Conservation (phyloP, 2,888 invertebrate species). For the Dilophus febrilis region DNA sequence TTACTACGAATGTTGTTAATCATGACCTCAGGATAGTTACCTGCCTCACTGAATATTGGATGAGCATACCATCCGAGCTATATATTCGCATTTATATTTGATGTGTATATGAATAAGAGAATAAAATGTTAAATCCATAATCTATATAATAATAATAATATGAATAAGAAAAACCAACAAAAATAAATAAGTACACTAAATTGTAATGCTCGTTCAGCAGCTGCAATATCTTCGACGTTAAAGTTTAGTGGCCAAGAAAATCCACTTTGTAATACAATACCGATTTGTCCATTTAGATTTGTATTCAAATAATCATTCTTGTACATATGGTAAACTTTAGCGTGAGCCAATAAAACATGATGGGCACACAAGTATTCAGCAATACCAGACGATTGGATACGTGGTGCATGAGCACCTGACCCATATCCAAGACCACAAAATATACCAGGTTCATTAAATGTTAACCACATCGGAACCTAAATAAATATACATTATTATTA, state of each 20-base stretch:
- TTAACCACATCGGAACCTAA: slow-evolving; percentile 33
- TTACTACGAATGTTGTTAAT: slow-evolving; percentile 26
- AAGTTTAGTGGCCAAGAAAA: slow-evolving; percentile 16
- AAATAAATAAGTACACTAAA: slow-evolving; percentile 15
- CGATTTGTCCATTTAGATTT: slow-evolving; percentile 10
- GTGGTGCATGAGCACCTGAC: slow-evolving; percentile 23
- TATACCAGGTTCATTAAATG: slow-evolving; percentile 38
- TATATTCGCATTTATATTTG: slow-evolving; percentile 22
- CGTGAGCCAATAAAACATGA: slow-evolving; percentile 38
- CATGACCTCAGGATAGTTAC: slow-evolving; percentile 36
- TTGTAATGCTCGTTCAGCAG: slow-evolving; percentile 17
- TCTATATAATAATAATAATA: slow-evolving; percentile 1
- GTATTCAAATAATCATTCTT: slow-evolving; percentile 18
- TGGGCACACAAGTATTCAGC: slow-evolving; percentile 39
- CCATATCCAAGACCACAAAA: slow-evolving; percentile 29
- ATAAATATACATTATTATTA: not conserved
- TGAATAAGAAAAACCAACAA: no score
- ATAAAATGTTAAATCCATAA: slow-evolving; percentile 26
- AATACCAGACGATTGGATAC: slow-evolving; percentile 27
- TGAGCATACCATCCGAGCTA: slow-evolving; percentile 31
- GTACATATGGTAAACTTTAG: slow-evolving; percentile 31
- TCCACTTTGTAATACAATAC: slow-evolving; percentile 14
- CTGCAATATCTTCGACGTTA: slow-evolving; percentile 6
- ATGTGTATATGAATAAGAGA: no score
- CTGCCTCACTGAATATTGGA: slow-evolving; percentile 31